Conservation (phyloP, 2,113 vertebrate genomes). For the Synodontis membranacea region DNA sequence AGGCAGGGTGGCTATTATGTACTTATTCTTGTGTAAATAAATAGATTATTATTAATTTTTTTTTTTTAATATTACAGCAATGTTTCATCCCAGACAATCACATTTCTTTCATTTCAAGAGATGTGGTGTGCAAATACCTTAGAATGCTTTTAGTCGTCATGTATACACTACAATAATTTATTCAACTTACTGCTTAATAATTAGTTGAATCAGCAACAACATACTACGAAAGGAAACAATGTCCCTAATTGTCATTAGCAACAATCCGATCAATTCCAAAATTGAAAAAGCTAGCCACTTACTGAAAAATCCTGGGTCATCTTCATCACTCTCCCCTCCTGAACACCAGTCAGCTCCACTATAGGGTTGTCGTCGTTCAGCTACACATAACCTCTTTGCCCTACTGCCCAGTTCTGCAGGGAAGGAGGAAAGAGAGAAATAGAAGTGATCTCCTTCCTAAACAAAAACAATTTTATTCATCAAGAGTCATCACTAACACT, state of each 20-base stretch:
- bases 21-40: too few relatives aligned
- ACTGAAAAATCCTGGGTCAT: constrained; percentile 73
- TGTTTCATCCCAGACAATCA: neutral
- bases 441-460: neutral
- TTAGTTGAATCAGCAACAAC: neutral
- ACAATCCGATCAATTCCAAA: neutral
- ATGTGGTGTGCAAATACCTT: neutral
- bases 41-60: too few relatives aligned
- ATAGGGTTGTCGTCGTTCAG: constrained; percentile 78
- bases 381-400: constrained; percentile 80
- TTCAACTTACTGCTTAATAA: neutral
- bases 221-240: neutral
- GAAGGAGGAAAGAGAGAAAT: neutral
- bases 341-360: constrained; percentile 82
- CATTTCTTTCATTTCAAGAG: neutral
- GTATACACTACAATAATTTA: neutral
- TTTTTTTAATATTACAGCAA: neutral
- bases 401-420: constrained; percentile 65
- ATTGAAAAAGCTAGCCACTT: constrained; percentile 36
- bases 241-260: neutral
- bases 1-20: neutral
- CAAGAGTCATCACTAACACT: neutral
- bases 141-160: neutral
- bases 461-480: neutral
- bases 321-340: constrained; percentile 80